Base-by-base conservation (phyloP, 2,888 invertebrate species). In the Ennomos erosarius region DNA sequence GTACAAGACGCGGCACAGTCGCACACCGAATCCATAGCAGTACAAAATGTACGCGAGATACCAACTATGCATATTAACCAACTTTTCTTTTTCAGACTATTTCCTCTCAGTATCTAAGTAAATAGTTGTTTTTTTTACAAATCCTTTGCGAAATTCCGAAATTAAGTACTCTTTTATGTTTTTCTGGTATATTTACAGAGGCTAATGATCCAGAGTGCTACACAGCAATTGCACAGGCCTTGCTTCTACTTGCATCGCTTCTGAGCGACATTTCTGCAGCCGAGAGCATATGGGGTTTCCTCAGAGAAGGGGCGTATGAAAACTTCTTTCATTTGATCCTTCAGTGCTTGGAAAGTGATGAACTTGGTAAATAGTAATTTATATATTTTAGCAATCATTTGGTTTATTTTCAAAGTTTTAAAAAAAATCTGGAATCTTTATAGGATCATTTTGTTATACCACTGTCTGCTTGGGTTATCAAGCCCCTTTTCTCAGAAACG, bases 271-370 rank as follows among this genome's bases (percentile, higher is more conserved):
- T 74, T 0, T 56, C 79, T 0, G 84, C 87, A 0, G 66, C 66
- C 5, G 82, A 85, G 42, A 77, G 68, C 34, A 71, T 88, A 2
- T 91, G 90, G 89, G 55, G 56, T 13, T 79, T 79, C 34, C 59
- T 90, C 33, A 78, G 65, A 34, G 77, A 81, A 1, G 67, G 68
- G 1, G 62, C 68, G 2, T 64, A 79, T 0, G 62, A 53, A 9
- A 46, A 74, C 0, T 72, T 87, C 62, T 79, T 90, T 46, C 70
- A 76, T 64, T 59, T 85, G 44, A 42, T 91, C 5, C 66, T 86
- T 10, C 84, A 86, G 62, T 78, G 81, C 43, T 68, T 92, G 63
- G 78, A 85, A 35, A 78, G 71, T 43, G 82, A 84, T 45, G 76
- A 84, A 55, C 53, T 56, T 50, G 90, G 91, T 91, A 74, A 45